Conservation (phyloP, 2,113 vertebrate genomes). For the Spizaetus ornatus region DNA sequence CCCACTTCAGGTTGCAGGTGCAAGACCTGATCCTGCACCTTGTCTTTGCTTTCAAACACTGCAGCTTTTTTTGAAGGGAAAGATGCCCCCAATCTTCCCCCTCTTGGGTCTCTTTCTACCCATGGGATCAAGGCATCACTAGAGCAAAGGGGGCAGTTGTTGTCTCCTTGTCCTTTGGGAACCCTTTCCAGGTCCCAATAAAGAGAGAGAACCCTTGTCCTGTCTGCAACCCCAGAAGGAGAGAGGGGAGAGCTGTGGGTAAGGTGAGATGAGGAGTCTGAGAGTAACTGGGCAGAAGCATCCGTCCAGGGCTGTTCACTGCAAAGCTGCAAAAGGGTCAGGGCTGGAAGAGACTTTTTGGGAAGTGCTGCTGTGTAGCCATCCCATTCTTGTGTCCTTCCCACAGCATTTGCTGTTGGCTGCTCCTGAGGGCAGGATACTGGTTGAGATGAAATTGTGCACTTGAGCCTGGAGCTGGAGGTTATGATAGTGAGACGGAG, state of each 20-base stretch:
- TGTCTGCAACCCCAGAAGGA: not conserved
- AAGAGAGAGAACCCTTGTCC: not conserved
- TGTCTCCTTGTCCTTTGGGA: not conserved
- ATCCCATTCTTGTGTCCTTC: not conserved
- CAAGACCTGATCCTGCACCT: not conserved
- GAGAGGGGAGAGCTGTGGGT: not conserved
- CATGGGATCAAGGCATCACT: not conserved
- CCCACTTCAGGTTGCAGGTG: not conserved
- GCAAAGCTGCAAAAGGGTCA: not conserved
- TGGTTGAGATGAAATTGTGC: not conserved
- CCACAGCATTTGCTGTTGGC: not conserved
- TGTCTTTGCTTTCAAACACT: not conserved
- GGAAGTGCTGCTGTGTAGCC: rapidly evolving
- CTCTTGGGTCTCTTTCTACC: not conserved
- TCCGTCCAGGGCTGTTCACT: not conserved
- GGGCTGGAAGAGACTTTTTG: not conserved
- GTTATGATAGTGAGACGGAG: not conserved
- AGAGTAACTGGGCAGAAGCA: not conserved
- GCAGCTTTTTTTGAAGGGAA: not conserved
- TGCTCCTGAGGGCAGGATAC: not conserved
- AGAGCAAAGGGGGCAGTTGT: not conserved
- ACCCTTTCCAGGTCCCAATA: not conserved
- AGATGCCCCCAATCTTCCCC: too few species aligned
- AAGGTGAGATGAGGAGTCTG: not conserved
- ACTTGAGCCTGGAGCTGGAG: not conserved